Percentiles rank a stretch among this genome's conserved stretches.
Conservation (phyloP, 2,888 invertebrate species). For the Rhagophthalmus giganteus region DNA sequence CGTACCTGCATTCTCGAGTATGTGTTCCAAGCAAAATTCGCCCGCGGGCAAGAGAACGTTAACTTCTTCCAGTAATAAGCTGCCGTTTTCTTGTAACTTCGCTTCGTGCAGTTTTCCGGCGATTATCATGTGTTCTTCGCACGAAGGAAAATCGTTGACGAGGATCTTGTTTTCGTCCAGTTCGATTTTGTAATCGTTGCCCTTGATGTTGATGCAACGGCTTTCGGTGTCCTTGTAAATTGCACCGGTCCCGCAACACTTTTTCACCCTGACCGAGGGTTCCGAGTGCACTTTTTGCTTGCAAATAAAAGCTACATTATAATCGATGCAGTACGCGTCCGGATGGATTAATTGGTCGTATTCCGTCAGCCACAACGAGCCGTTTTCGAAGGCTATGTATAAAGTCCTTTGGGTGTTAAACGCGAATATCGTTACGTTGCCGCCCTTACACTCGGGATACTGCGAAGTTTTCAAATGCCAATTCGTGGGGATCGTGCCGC, state of each 20-base stretch:
- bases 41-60: conserved; percentile 52
- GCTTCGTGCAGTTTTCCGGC: conserved; percentile 62
- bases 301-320: conserved; percentile 67
- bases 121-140: conserved; percentile 58
- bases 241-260: conserved; percentile 72
- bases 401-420: conserved; percentile 46
- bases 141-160: conserved; percentile 49
- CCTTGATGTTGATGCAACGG: conserved; percentile 55
- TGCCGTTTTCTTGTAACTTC: conserved; percentile 59
- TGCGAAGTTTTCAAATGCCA: conserved; percentile 55
- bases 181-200: conserved; percentile 44
- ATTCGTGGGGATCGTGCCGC: conserved; percentile 54
- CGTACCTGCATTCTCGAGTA: conserved; percentile 54
- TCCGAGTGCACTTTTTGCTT: conserved; percentile 46
- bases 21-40: conserved; percentile 56
- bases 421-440: conserved; percentile 24
- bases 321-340: conserved; percentile 70
- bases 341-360: conserved; percentile 58
- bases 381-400: conserved; percentile 63
- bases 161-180: conserved; percentile 44
- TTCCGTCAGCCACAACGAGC: conserved; percentile 63
- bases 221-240: conserved; percentile 62
- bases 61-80: conserved; percentile 57
- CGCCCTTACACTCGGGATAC: conserved; percentile 53
- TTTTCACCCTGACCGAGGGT: conserved; percentile 56